These are phyloP conservation scores for Neodiprion lecontei DNA, from an alignment of 1,140 invertebrate species.

Conservation along the genomic window DNA sequence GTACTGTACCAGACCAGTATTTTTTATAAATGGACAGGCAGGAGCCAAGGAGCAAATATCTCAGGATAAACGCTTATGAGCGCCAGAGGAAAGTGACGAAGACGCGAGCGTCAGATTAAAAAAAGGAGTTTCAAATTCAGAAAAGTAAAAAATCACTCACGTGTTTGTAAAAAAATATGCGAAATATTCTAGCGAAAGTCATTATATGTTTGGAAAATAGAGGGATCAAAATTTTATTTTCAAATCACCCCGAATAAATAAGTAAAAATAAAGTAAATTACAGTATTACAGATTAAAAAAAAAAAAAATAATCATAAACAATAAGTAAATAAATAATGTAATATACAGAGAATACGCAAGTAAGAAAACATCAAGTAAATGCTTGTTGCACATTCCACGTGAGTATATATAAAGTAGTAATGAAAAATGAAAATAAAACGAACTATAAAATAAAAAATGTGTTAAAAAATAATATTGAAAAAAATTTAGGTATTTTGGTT, in stretches of 20 bases:
- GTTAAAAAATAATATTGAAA: conserved; percentile 32
- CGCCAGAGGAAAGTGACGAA: too few species aligned
- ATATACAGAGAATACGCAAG: background rate
- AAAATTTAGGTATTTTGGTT: conserved; percentile 49
- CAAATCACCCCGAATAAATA: background rate
- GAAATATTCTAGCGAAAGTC: background rate
- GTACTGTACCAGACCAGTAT: too few species aligned
- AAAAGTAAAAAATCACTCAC: background rate
- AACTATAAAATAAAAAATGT: conserved; percentile 15
- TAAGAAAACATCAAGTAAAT: background rate
- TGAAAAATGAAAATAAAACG: background rate
- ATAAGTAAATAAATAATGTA: background rate
- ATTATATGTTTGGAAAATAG: background rate
- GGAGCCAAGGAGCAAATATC: too few species aligned
- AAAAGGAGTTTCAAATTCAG: background rate
- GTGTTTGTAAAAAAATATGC: background rate
- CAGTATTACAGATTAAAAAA: background rate
- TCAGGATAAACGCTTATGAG: too few species aligned
- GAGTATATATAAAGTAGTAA: background rate
- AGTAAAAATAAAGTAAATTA: background rate
- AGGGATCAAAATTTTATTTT: background rate
- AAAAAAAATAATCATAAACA: background rate
- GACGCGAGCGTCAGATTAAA: too few species aligned
- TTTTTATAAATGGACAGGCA: too few species aligned
- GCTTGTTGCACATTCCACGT: background rate